Evolutionary conservation across 2,113 vertebrate species (phyloP), one percentile per base, ranked within the genome.

Genomic region (Caretta caretta): DNA sequence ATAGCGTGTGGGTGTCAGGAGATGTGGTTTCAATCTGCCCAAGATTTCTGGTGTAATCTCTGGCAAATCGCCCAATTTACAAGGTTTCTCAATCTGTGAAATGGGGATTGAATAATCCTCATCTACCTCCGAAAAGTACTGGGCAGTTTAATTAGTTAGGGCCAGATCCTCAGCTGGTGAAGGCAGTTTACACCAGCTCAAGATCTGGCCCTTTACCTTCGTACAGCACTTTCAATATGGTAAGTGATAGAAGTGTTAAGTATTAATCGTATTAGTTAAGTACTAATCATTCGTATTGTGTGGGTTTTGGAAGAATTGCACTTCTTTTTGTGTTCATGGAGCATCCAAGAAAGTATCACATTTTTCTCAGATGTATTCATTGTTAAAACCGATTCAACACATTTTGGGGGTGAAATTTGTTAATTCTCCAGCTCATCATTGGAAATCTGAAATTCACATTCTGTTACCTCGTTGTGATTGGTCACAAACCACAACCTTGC

Each of bases 301-400:
- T 31, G 27, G 29, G 5, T 31, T 62, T 31, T 62, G 57, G 57
- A 62, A 62, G 57, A 14, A 62, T 12, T 62, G 27, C 57, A 62
- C 29, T 31, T 62, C 12, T 62, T 62, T 31, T 31, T 31, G 57
- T 31, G 57, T 62, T 31, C 29, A 62, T 3, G 29, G 6, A 31
- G 57, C 29, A 62, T 62, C 12, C 12, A 29, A 31, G 57, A 62
- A 62, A 62, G 13, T 62, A 62, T 29, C 29, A 62, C 27, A 29
- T 7, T 31, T 62, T 62, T 62, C 76, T 31, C 76, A 0, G 0
- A 19, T 0, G 0, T 6, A 4, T 20, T 48, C 53, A 2, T 0
- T 38, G 6, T 82, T 80, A 1, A 0, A 62, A 49, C 12, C n/a
- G 46, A 57, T 31, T 54, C 65, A 29, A 35, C 69, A 62, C 20